Base-by-base conservation (phyloP, 2,113 vertebrate genomes). In the Sylvia atricapilla region DNA sequence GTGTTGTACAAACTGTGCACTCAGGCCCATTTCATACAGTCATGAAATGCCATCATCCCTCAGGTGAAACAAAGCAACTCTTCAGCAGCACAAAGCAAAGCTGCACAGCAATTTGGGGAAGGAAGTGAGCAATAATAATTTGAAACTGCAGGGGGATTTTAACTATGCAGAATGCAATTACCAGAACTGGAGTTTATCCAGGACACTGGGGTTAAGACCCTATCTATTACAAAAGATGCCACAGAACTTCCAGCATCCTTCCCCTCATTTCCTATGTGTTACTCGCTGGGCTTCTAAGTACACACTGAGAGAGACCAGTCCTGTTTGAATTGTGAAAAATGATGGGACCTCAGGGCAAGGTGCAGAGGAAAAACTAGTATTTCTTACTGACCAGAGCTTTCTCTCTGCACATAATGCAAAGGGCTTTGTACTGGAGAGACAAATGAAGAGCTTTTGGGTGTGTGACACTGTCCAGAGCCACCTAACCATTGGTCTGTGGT, bases 21-120 rank as follows among this genome's bases (percentile, higher is more conserved):
- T 94, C 94, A 55, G 93, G 66, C 90, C 83, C 74, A 35, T 93
- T 94, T 93, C 83, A 68, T 84, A 68, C 22, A 79, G 88, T 72
- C 69, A 24, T 87, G 88, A 96, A 97, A 96, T 87, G 90, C 86
- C 95, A 94, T 95, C 88, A 87, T 94, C 84, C 84, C 90, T 93
- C 96, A 96, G 94, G 94, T 96, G 96, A 97, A 97, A 95, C 92
- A 97, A 97, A 95, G 86, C 83, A 79, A 93, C 94, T 94, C 90
- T 78, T 94, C 64, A 92, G 66, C 90, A 92, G 89, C 94, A 94
- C 88, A 92, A 96, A 96, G 92, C 86, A 92, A 90, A 82, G 25
- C 92, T 95, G 86, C 83, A 74, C 66, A 87, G 87, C 93, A 90
- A 68, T 94, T 94, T 89, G 77, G 88, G 49, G 78, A 89, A 97